Base-by-base conservation (phyloP, 2,888 invertebrate species). In the Macropis europaea region DNA sequence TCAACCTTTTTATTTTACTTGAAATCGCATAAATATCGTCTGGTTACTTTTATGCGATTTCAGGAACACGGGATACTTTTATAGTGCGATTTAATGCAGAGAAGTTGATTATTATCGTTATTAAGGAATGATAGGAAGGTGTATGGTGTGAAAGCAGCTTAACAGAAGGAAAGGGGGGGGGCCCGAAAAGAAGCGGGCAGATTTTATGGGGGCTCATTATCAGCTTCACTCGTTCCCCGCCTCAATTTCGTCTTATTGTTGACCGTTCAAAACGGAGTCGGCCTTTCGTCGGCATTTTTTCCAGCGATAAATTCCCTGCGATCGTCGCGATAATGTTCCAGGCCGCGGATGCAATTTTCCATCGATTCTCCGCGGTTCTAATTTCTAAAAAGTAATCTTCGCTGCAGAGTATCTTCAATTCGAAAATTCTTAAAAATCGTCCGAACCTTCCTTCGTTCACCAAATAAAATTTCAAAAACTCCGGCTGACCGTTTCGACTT, bases 121-220 rank as follows among this genome's bases (percentile, higher is more conserved):
- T 54, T 54, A 19, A 54, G 0, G 13, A 2, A 13, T 11, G 5
- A 19, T 9, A 22, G 6, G 11, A 36, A 28, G 11, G 6, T 15
- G 38, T 42, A 52, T 72, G 69, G 71, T 73, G 75, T 66, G 75
- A 63, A 71, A 63, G 73, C 66, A 19, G 68, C 69, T 63, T 73
- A 67, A 79, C 48, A 50, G 53, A 52, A 30, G 40, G 63, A 34
- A 42, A 66, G 47, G 61, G 45, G 47, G 56, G 68, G 53, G 53
- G 47, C 59, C 57, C 72, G 75, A 75, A 74, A 77, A 75, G 66
- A 77, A 78, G 64, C 80, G 68, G 76, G 63, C 57, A 63, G 81
- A 78, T 79, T 81, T 81, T 75, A 74, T 77, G 73, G 48, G 45
- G 70, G 68, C 74, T 81, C 73, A 74, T 81, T 81, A 71, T 69